phyloP scores from a whole-genome alignment of 2,113 vertebrate genomes.

The Pollachius pollachius region DNA sequence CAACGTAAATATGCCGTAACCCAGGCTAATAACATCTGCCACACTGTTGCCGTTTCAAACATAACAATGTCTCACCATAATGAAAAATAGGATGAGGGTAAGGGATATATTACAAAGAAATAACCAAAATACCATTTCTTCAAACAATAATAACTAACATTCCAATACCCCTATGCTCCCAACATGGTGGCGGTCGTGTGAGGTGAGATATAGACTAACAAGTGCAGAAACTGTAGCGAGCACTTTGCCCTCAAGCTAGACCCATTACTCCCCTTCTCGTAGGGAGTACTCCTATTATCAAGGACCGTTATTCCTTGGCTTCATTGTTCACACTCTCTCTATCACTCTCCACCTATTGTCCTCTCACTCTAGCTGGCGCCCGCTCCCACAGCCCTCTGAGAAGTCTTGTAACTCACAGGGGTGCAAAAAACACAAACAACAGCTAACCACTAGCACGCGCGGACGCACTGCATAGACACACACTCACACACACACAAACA shows the following conservation, averaged over 20 bases:
- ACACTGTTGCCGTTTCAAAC: no score
- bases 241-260: conserved; percentile 50
- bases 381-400: conserved; percentile 28
- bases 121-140: no score
- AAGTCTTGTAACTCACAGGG: conserved; percentile 65
- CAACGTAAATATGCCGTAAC: no score
- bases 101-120: conserved; percentile 4
- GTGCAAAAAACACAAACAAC: conserved; percentile 68
- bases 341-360: conserved; percentile 7
- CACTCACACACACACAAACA: conserved; percentile 27
- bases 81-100: no score
- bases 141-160: no score
- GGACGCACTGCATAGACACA: conserved; percentile 29
- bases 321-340: conserved; percentile 45
- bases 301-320: conserved; percentile 63
- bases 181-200: no score
- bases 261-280: conserved; percentile 37
- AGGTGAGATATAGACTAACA: no score
- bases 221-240: no score
- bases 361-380: not conserved
- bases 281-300: conserved; percentile 58
- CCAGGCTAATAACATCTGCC: no score
- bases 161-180: no score
- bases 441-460: conserved; percentile 61
- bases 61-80: no score